A percentile compares a stretch with the other conserved stretches of the same genome.
These are phyloP conservation scores for Schmidtea mediterranea DNA, from an alignment of 1,140 invertebrate genomes.

Conservation along the genomic window DNA sequence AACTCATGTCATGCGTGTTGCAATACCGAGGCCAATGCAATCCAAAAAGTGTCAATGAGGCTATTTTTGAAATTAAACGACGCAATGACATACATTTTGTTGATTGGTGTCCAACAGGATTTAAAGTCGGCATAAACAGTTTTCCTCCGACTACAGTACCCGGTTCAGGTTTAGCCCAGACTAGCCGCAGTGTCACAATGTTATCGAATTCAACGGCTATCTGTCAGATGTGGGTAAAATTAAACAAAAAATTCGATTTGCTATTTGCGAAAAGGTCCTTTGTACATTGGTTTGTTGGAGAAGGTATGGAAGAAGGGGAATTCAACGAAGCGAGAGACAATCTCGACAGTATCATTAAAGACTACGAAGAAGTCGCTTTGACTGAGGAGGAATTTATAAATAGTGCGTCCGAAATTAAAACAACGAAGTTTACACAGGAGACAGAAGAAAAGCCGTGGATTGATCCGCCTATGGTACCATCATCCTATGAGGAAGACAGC, in stretches of 20 bases:
- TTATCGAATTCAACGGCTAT: no score
- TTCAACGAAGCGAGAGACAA: slow-evolving; percentile 15
- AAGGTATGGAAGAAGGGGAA: slow-evolving; percentile 9
- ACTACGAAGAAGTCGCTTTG: slow-evolving; percentile 12
- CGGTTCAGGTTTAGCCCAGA: no score
- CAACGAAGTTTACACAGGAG: no score
- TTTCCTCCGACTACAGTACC: slow-evolving; percentile 14
- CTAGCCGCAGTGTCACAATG: no score
- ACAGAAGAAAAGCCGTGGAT: no score
- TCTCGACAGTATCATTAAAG: slow-evolving; percentile 12
- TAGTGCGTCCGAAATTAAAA: slow-evolving; percentile 5
- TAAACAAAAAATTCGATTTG: no score
- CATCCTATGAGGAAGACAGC: no score
- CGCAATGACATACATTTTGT: slow-evolving; percentile 17
- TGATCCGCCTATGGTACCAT: no score
- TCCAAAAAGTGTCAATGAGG: slow-evolving; percentile 51
- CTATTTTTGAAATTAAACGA: slow-evolving; percentile 48
- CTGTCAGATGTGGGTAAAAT: no score
- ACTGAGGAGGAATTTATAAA: slow-evolving; percentile 4
- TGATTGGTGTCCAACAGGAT: slow-evolving; percentile 12
- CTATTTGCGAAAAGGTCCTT: no score
- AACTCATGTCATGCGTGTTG: slow-evolving; percentile 25
- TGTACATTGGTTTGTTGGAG: slow-evolving; percentile 10
- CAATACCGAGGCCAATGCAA: slow-evolving; percentile 12
- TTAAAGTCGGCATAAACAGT: slow-evolving; percentile 18